Evolutionary conservation across 2,113 vertebrate genomes (phyloP).

Genomic region (Coreoperca whiteheadi): DNA sequence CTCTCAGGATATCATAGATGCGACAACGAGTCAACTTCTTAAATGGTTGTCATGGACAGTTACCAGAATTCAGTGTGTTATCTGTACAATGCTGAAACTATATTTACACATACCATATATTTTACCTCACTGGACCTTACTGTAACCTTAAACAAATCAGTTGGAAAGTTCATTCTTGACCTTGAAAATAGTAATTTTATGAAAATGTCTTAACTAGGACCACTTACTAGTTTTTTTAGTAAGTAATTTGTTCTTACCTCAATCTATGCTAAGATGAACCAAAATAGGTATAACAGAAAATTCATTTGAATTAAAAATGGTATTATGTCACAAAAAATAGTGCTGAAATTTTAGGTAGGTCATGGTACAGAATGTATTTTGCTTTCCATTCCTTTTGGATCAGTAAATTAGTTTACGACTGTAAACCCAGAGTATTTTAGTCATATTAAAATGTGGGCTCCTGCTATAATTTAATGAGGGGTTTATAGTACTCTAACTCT

Average conservation of each 20-base stretch:
- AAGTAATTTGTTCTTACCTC: not conserved
- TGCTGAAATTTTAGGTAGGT: not conserved
- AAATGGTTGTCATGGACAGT: not conserved
- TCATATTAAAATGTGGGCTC: constrained; percentile 21
- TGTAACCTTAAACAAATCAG: not conserved
- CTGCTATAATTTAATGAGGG: not conserved
- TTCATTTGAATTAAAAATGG: too few relatives aligned
- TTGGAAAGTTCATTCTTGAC: not conserved
- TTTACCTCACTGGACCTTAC: not conserved
- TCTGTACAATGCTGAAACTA: not conserved
- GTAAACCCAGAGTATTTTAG: not conserved
- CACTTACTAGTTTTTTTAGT: too few relatives aligned
- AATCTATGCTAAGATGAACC: not conserved
- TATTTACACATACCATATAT: not conserved
- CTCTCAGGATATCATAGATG: not conserved
- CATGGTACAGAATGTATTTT: too few relatives aligned
- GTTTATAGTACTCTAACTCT: constrained; percentile 22
- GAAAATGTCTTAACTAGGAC: not conserved
- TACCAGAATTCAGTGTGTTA: not conserved
- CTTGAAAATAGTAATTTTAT: not conserved
- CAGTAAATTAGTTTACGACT: constrained; percentile 9
- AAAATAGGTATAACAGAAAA: not conserved
- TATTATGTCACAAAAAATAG: not conserved
- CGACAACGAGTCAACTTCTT: not conserved
- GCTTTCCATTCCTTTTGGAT: not conserved